These are phyloP conservation scores for Otolemur garnettii DNA, from an alignment of 2,113 vertebrate species.

Conservation along the genomic window DNA sequence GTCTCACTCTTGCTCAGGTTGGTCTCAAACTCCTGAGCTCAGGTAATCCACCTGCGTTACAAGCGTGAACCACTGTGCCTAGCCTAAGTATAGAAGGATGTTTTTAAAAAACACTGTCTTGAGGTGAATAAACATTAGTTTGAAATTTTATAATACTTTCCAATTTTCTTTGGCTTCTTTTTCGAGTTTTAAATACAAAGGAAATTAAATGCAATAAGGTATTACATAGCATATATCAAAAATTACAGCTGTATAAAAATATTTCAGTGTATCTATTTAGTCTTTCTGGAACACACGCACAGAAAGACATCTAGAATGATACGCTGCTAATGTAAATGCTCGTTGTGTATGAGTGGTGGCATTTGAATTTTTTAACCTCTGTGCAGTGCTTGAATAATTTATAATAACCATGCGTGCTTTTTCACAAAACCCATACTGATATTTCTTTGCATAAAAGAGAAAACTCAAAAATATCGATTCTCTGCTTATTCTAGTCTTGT, in stretches of 20 bases:
- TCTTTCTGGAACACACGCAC: constrained; percentile 8
- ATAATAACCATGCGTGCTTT: constrained; percentile 63
- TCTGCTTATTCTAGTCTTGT: constrained; percentile 46
- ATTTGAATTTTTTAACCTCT: constrained; percentile 76
- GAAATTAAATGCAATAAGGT: constrained; percentile 29
- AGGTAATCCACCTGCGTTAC: too few relatives aligned
- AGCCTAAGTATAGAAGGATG: background rate
- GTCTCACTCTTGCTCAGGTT: too few relatives aligned
- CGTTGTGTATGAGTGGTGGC: constrained; percentile 73
- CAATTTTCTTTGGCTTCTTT: constrained; percentile 23
- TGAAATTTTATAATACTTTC: constrained; percentile 37
- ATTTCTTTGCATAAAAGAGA: constrained; percentile 61
- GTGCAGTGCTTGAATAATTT: constrained; percentile 72
- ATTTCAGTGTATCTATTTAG: background rate
- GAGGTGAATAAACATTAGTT: constrained; percentile 15
- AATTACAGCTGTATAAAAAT: constrained; percentile 26
- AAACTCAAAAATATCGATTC: background rate
- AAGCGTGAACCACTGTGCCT: too few relatives aligned
- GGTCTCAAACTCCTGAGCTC: too few relatives aligned
- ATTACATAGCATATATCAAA: background rate
- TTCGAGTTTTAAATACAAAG: constrained; percentile 60
- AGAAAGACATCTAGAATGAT: background rate
- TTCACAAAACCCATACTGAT: constrained; percentile 54
- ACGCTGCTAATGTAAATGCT: constrained; percentile 44
- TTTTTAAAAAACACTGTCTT: background rate